A percentile compares a stretch with the other conserved stretches of the same genome.
These are phyloP conservation scores for Diachasmimorpha longicaudata DNA, from an alignment of 1,140 invertebrate species.

Conservation along the genomic window DNA sequence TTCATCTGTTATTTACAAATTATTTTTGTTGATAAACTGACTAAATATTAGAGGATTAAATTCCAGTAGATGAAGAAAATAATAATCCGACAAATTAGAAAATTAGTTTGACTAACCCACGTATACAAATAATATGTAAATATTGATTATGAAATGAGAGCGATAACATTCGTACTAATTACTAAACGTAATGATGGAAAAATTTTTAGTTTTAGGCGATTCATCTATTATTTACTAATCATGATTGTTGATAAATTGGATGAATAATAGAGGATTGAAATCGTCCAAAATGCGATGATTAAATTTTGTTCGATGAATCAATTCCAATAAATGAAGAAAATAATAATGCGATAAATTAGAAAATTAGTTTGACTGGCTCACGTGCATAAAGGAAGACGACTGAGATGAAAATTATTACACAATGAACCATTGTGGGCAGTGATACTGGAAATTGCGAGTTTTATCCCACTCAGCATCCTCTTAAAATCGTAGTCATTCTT, in stretches of 20 bases:
- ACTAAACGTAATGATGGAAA: not conserved
- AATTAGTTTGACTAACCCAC: too few relatives aligned
- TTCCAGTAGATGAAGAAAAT: too few relatives aligned
- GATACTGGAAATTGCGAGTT: not conserved
- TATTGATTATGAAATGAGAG: not conserved
- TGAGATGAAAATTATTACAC: not conserved
- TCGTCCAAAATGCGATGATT: not conserved
- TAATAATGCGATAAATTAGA: not conserved
- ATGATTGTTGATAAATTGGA: not conserved
- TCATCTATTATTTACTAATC: too few relatives aligned
- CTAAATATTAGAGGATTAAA: not conserved
- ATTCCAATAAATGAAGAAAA: not conserved
- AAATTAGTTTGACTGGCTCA: not conserved
- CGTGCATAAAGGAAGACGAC: not conserved
- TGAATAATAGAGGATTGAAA: not conserved
- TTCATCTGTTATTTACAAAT: too few relatives aligned
- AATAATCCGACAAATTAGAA: too few relatives aligned
- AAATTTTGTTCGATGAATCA: too few relatives aligned
- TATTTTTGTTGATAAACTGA: not conserved
- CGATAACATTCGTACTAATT: not conserved
- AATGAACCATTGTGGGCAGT: slow-evolving; percentile 2
- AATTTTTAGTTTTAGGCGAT: not conserved
- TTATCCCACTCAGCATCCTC: not conserved
- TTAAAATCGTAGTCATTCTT: not conserved
- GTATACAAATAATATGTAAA: too few relatives aligned